Evolutionary conservation across 2,888 invertebrate genomes (phyloP).

Genomic region (Cheilosia scutellata): DNA sequence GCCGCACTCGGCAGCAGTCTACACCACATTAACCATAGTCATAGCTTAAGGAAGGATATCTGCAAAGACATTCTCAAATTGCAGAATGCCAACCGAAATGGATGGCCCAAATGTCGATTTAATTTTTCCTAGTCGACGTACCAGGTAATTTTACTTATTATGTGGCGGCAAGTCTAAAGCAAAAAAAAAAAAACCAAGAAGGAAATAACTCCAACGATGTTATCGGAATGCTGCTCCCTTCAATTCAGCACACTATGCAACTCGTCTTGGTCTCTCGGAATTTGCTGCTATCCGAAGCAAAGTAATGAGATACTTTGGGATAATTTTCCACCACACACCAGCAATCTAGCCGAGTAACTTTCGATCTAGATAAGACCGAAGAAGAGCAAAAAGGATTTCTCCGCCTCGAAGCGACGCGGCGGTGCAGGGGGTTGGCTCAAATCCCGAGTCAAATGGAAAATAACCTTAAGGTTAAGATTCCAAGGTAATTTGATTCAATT

Average conservation of each 20-base stretch:
- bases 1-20: not conserved
- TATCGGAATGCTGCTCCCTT: constrained; percentile 79
- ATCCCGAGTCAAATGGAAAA: constrained; percentile 80
- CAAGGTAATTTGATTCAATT: constrained; percentile 85
- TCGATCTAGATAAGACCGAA: constrained; percentile 66
- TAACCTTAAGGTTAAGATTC: constrained; percentile 84
- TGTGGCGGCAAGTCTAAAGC: constrained; percentile 9
- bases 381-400: constrained; percentile 56
- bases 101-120: constrained; percentile 77
- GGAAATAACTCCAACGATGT: constrained; percentile 74
- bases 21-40: constrained; percentile 46
- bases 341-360: constrained; percentile 71
- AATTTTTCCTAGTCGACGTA: constrained; percentile 54
- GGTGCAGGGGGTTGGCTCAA: constrained; percentile 77
- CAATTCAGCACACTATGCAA: constrained; percentile 47
- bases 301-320: constrained; percentile 76
- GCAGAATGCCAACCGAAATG: constrained; percentile 33
- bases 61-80: constrained; percentile 55
- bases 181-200: constrained; percentile 7
- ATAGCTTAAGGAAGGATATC: constrained; percentile 29
- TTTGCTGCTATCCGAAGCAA: constrained; percentile 54
- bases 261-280: constrained; percentile 46
- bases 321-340: constrained; percentile 76
- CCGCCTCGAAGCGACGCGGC: constrained; percentile 25
- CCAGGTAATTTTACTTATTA: constrained; percentile 70